phyloP scores from a whole-genome alignment of 2,113 vertebrate species.

The Stomatorhinus ivindoensis region DNA sequence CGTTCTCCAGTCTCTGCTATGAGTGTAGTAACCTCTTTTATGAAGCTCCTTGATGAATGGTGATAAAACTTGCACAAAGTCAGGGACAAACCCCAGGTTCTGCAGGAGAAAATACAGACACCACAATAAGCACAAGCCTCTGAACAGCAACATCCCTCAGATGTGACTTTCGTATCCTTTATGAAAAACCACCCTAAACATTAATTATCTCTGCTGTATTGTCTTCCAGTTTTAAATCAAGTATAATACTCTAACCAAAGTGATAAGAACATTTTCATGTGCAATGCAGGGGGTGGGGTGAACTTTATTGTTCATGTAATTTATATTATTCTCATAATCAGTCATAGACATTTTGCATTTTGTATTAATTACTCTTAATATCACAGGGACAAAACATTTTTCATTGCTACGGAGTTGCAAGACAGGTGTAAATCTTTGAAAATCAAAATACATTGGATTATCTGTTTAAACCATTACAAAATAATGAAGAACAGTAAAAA shows the following conservation, averaged over 20 bases:
- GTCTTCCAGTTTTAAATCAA: background rate
- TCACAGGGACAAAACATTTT: background rate
- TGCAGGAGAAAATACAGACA: slow-evolving; percentile 43
- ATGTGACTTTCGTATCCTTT: background rate
- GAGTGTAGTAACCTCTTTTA: slow-evolving; percentile 59
- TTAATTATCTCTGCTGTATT: background rate
- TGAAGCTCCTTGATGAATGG: slow-evolving; percentile 76
- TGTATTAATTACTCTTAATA: background rate
- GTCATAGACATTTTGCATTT: background rate
- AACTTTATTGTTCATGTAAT: background rate
- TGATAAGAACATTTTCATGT: background rate
- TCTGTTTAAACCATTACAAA: background rate
- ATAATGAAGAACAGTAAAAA: background rate
- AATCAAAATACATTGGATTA: background rate
- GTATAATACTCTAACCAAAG: background rate
- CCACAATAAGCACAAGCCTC: background rate
- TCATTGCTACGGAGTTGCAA: background rate
- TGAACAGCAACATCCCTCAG: background rate
- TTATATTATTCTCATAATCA: background rate
- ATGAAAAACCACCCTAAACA: background rate
- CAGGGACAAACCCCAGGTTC: slow-evolving; percentile 69
- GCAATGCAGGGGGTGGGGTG: too few species aligned
- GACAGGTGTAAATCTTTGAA: background rate
- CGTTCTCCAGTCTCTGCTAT: background rate
- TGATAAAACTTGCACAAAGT: slow-evolving; percentile 71